Evolutionary conservation across 2,888 invertebrate species (phyloP).

Genomic region (Stegana nigrithorax): DNA sequence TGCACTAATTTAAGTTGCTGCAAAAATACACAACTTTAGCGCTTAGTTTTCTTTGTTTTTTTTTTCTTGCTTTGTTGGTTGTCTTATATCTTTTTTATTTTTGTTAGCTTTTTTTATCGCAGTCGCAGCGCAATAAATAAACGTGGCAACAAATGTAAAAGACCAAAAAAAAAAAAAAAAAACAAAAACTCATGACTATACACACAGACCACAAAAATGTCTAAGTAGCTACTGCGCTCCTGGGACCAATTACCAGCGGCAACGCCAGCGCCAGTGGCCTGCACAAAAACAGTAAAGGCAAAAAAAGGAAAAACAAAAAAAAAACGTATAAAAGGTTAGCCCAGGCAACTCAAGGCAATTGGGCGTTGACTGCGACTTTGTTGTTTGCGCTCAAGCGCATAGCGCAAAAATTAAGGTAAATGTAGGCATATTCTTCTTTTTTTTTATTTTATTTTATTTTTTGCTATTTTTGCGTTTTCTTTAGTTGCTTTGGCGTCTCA

Average conservation of each 20-base stretch:
- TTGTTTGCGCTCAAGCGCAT: conserved; percentile 19
- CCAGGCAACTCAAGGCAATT: too few relatives aligned
- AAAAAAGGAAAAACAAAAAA: neutral
- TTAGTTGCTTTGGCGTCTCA: neutral
- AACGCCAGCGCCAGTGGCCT: neutral
- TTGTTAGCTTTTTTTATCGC: conserved; percentile 35
- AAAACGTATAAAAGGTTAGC: neutral
- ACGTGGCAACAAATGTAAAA: conserved; percentile 34
- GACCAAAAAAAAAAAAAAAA: neutral
- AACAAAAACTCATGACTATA: too few relatives aligned
- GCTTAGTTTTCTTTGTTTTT: conserved; percentile 31
- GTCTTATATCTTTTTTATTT: neutral
- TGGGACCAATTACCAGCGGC: conserved; percentile 51
- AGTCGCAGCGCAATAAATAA: conserved; percentile 47
- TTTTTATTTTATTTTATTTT: neutral
- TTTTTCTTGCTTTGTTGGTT: neutral
- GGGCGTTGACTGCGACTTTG: conserved; percentile 42
- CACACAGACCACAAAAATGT: conserved; percentile 40
- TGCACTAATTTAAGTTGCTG: conserved; percentile 36
- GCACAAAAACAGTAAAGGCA: neutral
- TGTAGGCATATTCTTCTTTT: conserved; percentile 32
- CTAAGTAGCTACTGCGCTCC: conserved; percentile 55
- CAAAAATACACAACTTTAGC: conserved; percentile 37
- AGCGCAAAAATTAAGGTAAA: conserved; percentile 54
- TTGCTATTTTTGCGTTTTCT: neutral